Evolutionary conservation across 2,888 invertebrate genomes (phyloP).

Genomic region (Mamestra brassicae): DNA sequence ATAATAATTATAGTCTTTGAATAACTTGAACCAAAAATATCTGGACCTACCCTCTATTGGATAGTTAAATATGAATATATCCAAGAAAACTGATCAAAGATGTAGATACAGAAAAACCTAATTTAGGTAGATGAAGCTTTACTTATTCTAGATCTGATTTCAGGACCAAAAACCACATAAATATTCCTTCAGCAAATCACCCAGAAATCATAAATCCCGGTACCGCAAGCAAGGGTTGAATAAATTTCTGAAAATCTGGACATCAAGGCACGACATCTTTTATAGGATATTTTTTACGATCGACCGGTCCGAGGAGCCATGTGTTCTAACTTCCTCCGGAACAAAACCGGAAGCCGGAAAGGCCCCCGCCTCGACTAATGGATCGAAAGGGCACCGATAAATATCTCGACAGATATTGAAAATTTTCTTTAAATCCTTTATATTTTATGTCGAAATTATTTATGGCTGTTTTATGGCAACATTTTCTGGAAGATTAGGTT

Average conservation of each 20-base stretch:
- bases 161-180: not conserved
- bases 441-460: conserved; percentile 58
- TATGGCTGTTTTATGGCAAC: conserved; percentile 48
- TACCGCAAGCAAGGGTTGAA: conserved; percentile 54
- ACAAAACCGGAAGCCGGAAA: conserved; percentile 76
- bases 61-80: conserved; percentile 16
- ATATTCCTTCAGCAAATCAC: conserved; percentile 40
- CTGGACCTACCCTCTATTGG: not conserved
- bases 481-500: conserved; percentile 53
- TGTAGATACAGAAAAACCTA: not conserved
- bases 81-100: conserved; percentile 15
- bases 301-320: conserved; percentile 59
- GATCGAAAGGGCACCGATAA: conserved; percentile 74
- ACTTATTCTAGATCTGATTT: conserved; percentile 23
- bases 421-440: conserved; percentile 62
- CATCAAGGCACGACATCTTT: conserved; percentile 55
- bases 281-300: conserved; percentile 64
- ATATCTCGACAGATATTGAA: conserved; percentile 69
- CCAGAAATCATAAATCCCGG: conserved; percentile 38
- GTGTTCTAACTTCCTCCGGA: conserved; percentile 68
- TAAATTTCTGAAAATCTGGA: conserved; percentile 55
- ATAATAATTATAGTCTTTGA: not conserved
- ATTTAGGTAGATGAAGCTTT: conserved; percentile 7
- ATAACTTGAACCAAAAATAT: conserved; percentile 7
- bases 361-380: conserved; percentile 73